Base-by-base conservation (phyloP, 2,888 invertebrate species). In the Orthosia incerta region DNA sequence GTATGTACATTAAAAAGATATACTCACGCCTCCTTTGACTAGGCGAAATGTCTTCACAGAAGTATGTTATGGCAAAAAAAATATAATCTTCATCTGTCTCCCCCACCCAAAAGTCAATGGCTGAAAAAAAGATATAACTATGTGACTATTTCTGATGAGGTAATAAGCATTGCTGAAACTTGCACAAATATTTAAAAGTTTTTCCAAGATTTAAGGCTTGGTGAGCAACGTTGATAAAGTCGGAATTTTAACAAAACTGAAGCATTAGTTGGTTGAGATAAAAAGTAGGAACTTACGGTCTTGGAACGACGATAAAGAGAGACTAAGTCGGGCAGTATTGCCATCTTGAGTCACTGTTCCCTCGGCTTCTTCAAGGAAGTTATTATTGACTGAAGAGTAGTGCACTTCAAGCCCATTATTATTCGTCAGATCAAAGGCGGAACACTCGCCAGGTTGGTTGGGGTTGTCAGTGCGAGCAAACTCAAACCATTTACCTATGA, bases 401-500 rank as follows among this genome's bases (percentile, higher is more conserved):
- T 66, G 26, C 2, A 93, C 82, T 3, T 65, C 64, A 11, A 83
- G 20, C 1, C 80, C 82, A 23, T 86, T 71, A 11, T 45, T 71
- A 7, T 65, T 71, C 0, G 63, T 73, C 15, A 95, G 79, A 7
- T 89, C 79, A 20, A 93, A 77, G 0, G 68, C 74, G 0, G 93
- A 89, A 74, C 95, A 96, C n/a, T 94, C 93, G 0, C 90, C 91
- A 0, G 74, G 86, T 62, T 88, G 87, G 0, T 71, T 71, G 0
- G 77, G 67, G 31, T 86, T 89, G 15, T 86, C 89, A 0, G 93
- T 79, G 26, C 92, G 88, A 13, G 86, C 79, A 20, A 90, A 74
- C 61, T 94, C 95, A 80, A 90, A 88, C 95, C 95, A 96, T 68
- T 65, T 82, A 56, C 94, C 94, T 57, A 86, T 45, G 71, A 95